A percentile compares a stretch with the other conserved stretches of the same genome.
These are phyloP conservation scores for Apamea sordens DNA, from an alignment of 2,888 invertebrate genomes.

Conservation along the genomic window DNA sequence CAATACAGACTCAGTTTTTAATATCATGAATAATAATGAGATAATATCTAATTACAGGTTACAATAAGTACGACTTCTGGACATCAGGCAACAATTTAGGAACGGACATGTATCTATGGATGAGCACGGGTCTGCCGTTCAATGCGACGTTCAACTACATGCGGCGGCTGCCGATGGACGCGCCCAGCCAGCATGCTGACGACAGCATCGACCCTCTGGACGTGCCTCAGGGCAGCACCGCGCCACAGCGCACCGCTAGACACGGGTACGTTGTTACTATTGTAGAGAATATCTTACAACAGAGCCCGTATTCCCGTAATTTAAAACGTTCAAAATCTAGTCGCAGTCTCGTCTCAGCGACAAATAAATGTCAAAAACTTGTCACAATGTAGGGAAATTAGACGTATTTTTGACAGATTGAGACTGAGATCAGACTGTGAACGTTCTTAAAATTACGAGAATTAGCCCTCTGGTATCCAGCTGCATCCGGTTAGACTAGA, in stretches of 20 bases:
- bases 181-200: constrained; percentile 89
- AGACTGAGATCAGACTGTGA: too few species aligned
- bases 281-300: neutral
- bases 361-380: too few species aligned
- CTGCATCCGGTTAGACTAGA: too few species aligned
- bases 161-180: constrained; percentile 89
- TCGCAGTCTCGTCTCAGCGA: too few species aligned
- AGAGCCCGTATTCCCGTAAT: too few species aligned
- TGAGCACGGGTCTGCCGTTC: constrained; percentile 96
- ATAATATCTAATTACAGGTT: constrained; percentile 84
- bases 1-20: neutral
- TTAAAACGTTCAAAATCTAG: too few species aligned
- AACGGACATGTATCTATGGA: constrained; percentile 96
- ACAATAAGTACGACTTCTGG: constrained; percentile 96
- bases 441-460: too few species aligned
- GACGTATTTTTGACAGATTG: too few species aligned
- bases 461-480: too few species aligned
- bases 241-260: constrained; percentile 94
- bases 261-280: constrained; percentile 90
- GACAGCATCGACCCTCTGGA: constrained; percentile 91
- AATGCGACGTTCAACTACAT: constrained; percentile 97
- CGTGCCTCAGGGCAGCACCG: constrained; percentile 93
- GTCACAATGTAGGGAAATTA: too few species aligned
- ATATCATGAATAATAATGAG: neutral
- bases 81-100: constrained; percentile 96